A percentile compares a stretch with the other conserved stretches of the same genome.
phyloP scores from a whole-genome alignment of 2,797 vertebrate genomes.

The Pseudopleuronectes americanus region DNA sequence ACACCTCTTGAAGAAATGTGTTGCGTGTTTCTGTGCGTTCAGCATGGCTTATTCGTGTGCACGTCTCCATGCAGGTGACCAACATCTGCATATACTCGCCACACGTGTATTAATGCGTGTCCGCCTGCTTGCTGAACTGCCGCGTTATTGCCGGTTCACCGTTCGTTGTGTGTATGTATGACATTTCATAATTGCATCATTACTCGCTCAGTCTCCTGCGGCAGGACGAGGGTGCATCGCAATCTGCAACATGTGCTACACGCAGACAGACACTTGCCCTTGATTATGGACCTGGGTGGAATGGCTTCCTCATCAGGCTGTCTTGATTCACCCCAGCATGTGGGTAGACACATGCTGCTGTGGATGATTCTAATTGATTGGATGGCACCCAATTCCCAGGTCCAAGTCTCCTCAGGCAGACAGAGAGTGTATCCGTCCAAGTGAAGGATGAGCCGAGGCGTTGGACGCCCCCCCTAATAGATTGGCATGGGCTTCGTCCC shows the following conservation, averaged over 20 bases:
- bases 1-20: constrained; percentile 56
- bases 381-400: constrained; percentile 81
- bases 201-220: constrained; percentile 66
- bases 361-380: constrained; percentile 84
- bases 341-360: constrained; percentile 79
- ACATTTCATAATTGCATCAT: constrained; percentile 80
- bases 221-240: constrained; percentile 56
- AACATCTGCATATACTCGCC: constrained; percentile 15
- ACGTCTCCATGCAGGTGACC: constrained; percentile 18
- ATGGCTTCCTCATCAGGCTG: constrained; percentile 77
- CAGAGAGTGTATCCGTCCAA: constrained; percentile 74
- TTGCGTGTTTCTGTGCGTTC: constrained; percentile 3
- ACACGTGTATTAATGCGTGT: background rate
- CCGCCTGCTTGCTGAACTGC: constrained; percentile 44
- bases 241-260: constrained; percentile 75
- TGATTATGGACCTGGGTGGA: constrained; percentile 80
- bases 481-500: constrained; percentile 69
- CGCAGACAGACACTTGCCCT: constrained; percentile 77
- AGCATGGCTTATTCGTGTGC: constrained; percentile 5
- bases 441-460: constrained; percentile 77
- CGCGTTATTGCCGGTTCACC: constrained; percentile 40
- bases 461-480: constrained; percentile 70
- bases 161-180: constrained; percentile 67
- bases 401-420: constrained; percentile 79
- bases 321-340: constrained; percentile 79